These are phyloP conservation scores for Tachypleus tridentatus DNA, from an alignment of 1,140 invertebrate genomes.

Conservation along the genomic window DNA sequence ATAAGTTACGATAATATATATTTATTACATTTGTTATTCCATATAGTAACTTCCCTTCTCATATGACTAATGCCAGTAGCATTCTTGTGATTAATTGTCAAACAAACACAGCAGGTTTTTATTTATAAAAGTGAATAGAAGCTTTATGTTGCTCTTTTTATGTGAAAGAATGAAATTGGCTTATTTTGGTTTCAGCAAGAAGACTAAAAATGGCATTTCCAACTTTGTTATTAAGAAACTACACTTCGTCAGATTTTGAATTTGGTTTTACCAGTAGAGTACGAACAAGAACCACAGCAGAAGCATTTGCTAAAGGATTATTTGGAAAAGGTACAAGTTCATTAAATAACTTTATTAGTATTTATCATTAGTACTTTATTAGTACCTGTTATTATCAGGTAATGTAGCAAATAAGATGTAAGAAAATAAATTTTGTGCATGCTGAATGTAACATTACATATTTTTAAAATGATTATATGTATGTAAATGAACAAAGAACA, in stretches of 20 bases:
- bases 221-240: constrained; percentile 7
- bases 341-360: too few relatives aligned
- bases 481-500: too few relatives aligned
- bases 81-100: too few relatives aligned
- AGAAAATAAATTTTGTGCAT: neutral
- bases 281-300: constrained; percentile 20
- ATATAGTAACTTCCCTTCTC: too few relatives aligned
- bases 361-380: neutral
- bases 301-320: constrained; percentile 19
- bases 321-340: constrained; percentile 4
- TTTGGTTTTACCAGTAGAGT: constrained; percentile 21
- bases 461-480: too few relatives aligned
- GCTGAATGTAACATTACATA: too few relatives aligned
- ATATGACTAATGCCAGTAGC: too few relatives aligned
- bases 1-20: too few relatives aligned
- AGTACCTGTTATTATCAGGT: neutral
- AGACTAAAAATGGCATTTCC: constrained; percentile 14
- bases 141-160: too few relatives aligned
- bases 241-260: constrained; percentile 12
- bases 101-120: too few relatives aligned
- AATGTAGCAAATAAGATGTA: neutral
- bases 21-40: too few relatives aligned
- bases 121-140: too few relatives aligned
- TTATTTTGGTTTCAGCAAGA: constrained; percentile 11
- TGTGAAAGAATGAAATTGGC: neutral